Evolutionary conservation across 2,113 vertebrate species (phyloP).

Genomic region (Notothenia rossii): DNA sequence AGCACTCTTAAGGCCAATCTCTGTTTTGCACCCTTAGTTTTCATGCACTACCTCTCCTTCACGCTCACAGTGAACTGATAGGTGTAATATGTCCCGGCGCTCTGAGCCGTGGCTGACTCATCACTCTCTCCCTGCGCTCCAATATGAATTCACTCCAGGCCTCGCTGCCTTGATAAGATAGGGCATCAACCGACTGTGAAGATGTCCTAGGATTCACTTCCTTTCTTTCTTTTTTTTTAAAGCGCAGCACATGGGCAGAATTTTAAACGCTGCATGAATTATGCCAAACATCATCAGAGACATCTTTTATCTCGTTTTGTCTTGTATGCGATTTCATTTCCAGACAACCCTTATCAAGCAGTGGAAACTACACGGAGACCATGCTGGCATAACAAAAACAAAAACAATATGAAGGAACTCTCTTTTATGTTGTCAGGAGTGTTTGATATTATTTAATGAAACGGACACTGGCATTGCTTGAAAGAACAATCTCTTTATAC

Average conservation of each 20-base stretch:
- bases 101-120: slow-evolving; percentile 70
- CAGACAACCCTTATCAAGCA: not conserved
- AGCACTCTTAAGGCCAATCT: slow-evolving; percentile 36
- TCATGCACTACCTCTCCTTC: slow-evolving; percentile 14
- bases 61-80: slow-evolving; percentile 46
- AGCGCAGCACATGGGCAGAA: slow-evolving; percentile 2
- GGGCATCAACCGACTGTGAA: slow-evolving; percentile 43
- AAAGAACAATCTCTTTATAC: slow-evolving; percentile 31
- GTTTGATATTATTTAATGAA: slow-evolving; percentile 50
- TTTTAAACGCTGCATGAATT: slow-evolving; percentile 26
- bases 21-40: slow-evolving; percentile 34
- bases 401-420: not conserved
- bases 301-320: slow-evolving; percentile 1
- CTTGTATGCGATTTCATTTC: not conserved
- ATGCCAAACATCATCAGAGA: slow-evolving; percentile 11
- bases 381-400: slow-evolving; percentile 7
- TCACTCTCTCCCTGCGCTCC: slow-evolving; percentile 60
- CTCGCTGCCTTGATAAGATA: slow-evolving; percentile 55
- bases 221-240: slow-evolving; percentile 21
- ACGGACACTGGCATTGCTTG: slow-evolving; percentile 26
- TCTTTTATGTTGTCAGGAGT: slow-evolving; percentile 6
- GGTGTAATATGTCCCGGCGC: slow-evolving; percentile 64
- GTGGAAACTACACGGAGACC: no score
- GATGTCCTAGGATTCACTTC: slow-evolving; percentile 47
- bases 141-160: slow-evolving; percentile 63